phyloP scores from a whole-genome alignment of 2,797 vertebrate species.

The Rhinatrema bivittatum region DNA sequence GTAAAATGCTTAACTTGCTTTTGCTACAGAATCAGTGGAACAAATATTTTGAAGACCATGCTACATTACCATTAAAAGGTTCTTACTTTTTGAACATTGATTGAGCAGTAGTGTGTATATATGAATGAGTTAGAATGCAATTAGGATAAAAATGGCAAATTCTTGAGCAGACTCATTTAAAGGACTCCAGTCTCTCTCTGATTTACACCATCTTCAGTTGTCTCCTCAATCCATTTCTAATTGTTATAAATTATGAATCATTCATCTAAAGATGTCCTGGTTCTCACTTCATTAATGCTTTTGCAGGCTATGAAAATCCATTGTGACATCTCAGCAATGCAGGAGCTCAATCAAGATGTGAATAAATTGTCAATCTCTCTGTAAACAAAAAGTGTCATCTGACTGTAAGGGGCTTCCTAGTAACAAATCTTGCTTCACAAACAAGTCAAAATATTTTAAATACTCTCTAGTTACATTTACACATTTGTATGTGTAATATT shows the following conservation, averaged over 20 bases:
- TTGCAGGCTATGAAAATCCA: slow-evolving; percentile 50
- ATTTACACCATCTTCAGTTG: slow-evolving; percentile 34
- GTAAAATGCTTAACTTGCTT: slow-evolving; percentile 17
- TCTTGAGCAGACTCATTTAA: slow-evolving; percentile 6
- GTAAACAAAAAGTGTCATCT: slow-evolving; percentile 60
- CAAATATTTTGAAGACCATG: slow-evolving; percentile 23
- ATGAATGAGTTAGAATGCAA: slow-evolving; percentile 26
- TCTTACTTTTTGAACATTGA: slow-evolving; percentile 25
- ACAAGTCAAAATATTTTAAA: too few relatives aligned
- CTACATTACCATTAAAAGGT: slow-evolving; percentile 26
- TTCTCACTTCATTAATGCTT: slow-evolving; percentile 62
- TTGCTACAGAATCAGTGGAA: slow-evolving; percentile 10
- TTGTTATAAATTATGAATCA: slow-evolving; percentile 59
- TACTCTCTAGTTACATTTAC: too few relatives aligned
- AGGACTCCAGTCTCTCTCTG: slow-evolving; percentile 1
- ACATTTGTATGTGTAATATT: too few relatives aligned
- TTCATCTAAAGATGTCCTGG: slow-evolving; percentile 56
- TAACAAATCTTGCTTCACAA: too few relatives aligned
- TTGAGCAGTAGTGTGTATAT: slow-evolving; percentile 30
- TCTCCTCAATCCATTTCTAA: slow-evolving; percentile 53
- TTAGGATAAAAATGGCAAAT: slow-evolving; percentile 17
- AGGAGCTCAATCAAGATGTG: slow-evolving; percentile 61
- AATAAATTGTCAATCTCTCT: slow-evolving; percentile 61
- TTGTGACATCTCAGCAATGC: slow-evolving; percentile 67
- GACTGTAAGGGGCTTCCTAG: slow-evolving; percentile 39